phyloP scores from a whole-genome alignment of 2,888 invertebrate species.

The Apoda limacodes region DNA sequence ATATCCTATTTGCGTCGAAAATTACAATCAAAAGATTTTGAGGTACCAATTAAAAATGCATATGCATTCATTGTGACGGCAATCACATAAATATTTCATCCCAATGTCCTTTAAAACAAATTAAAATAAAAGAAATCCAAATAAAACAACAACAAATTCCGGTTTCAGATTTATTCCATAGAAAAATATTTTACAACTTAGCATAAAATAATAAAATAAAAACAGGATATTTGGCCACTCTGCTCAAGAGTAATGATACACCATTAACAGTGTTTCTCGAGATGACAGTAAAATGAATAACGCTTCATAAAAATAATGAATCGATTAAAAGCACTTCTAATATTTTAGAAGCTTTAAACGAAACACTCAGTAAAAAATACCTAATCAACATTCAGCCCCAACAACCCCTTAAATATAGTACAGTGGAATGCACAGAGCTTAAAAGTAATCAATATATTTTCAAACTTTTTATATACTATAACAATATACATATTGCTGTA shows the following conservation, averaged over 20 bases:
- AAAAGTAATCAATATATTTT: conserved; percentile 5
- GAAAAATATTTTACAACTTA: conserved; percentile 1
- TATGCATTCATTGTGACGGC: conserved; percentile 7
- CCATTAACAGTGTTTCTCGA: conserved; percentile 4
- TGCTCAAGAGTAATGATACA: conserved; percentile 1
- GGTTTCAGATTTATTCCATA: conserved; percentile 5
- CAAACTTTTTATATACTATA: conserved; percentile 5
- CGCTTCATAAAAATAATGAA: conserved; percentile 2
- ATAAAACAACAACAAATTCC: not conserved
- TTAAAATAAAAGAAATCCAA: conserved; percentile 6
- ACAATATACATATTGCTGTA: conserved; percentile 4
- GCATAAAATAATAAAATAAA: not conserved
- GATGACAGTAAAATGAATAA: too few species aligned
- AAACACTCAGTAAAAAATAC: conserved; percentile 1
- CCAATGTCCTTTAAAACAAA: conserved; percentile 6
- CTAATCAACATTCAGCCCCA: conserved; percentile 1
- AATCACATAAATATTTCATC: conserved; percentile 7
- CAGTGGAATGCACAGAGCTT: conserved; percentile 12
- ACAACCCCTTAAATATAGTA: conserved; percentile 8
- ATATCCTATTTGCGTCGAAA: conserved; percentile 4
- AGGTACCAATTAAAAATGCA: not conserved
- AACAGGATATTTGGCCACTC: not conserved
- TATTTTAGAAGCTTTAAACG: conserved; percentile 2
- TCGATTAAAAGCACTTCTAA: too few species aligned
- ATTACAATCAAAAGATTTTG: conserved; percentile 4